These are phyloP conservation scores for Heliconius aoede DNA, from an alignment of 2,888 invertebrate genomes.

Conservation along the genomic window DNA sequence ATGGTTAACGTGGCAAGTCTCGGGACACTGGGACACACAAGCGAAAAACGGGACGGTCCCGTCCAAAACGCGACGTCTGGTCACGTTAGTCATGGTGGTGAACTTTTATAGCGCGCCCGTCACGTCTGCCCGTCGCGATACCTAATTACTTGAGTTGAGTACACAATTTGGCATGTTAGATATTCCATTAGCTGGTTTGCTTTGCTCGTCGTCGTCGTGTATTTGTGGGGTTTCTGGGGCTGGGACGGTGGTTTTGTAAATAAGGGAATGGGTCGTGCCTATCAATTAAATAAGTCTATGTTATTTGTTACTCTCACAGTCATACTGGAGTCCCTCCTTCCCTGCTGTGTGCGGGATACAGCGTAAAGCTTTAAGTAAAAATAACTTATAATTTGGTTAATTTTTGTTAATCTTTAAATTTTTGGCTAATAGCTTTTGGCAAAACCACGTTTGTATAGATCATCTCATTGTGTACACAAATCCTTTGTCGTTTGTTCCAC, in stretches of 20 bases:
- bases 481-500: constrained; percentile 7
- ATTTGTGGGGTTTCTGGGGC: background rate
- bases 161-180: constrained; percentile 13
- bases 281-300: background rate
- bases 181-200: constrained; percentile 27
- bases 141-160: constrained; percentile 24
- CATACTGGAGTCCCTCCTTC: background rate
- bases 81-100: constrained; percentile 15
- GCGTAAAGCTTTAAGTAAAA: too few species aligned
- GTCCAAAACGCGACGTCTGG: too few species aligned
- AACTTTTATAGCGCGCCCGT: constrained; percentile 22
- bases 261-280: background rate
- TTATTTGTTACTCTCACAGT: too few species aligned
- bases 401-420: background rate
- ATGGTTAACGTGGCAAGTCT: too few species aligned
- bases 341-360: too few species aligned
- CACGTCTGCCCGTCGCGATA: constrained; percentile 26
- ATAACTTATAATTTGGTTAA: background rate
- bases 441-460: background rate
- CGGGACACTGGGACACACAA: too few species aligned
- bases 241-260: background rate
- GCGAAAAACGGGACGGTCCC: too few species aligned
- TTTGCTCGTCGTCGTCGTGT: background rate
- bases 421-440: background rate
- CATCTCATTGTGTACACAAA: background rate